Base-by-base conservation (phyloP, 2,113 vertebrate species). In the Sebastes fasciatus region DNA sequence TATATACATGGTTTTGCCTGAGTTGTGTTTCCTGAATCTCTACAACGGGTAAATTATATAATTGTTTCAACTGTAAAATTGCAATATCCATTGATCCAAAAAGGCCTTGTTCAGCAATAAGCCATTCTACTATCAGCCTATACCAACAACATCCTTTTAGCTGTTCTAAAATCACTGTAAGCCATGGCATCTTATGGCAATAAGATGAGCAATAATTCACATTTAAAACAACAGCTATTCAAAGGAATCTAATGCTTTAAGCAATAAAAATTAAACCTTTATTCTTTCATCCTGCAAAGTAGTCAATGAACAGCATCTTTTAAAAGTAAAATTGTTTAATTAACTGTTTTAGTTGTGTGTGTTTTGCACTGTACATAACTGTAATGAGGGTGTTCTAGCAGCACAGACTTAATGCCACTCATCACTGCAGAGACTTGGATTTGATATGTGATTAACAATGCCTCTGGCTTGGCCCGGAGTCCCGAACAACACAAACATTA, bases 61-160 rank as follows among this genome's bases (percentile, higher is more conserved):
- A 23, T 12, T 21, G 12, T 34, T 58, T 42, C 8, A 65, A 3
- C 43, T 49, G 19, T 65, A 62, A 66, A n/a, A 11, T 60, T 61
- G 1, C 8, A 42, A 60, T 21, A 43, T 42, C 26, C 40, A n/a
- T 10, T 77, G n/a, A 58, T 45, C 17, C 21, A 4, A 7, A 51
- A 55, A 4, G 43, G 77, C 43, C 17, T 74, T 40, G 0, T 68
- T 17, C 17, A 67, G 54, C 43, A 68, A 83, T 64, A 80, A 86
- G 62, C 63, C 67, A 86, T 83, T 80, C 4, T 76, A n/a, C 6
- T n/a, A 65, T 62, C 14, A 73, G 60, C 34, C 46, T 19, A 34
- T 34, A 52, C 46, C n/a, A 67, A 23, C 66, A 51, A 61, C 23
- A 71, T 21, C 14, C 6, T 64, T 34, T 61, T 60, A 55, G 49